Percentiles rank a stretch among this genome's conserved stretches.
Conservation (phyloP, 2,797 vertebrate genomes). For the Esox masquinongy region DNA sequence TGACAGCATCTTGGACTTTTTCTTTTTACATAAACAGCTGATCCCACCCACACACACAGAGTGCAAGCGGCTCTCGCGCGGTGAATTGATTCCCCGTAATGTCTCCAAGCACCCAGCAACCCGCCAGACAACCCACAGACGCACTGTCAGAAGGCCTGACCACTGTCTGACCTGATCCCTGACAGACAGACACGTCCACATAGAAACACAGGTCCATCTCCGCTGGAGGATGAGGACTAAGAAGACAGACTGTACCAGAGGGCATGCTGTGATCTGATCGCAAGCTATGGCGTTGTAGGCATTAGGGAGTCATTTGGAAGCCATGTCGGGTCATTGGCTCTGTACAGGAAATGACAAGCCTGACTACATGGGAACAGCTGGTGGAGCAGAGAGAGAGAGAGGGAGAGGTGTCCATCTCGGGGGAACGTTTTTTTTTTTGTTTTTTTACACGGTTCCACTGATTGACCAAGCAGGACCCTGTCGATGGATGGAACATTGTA, state of each 20-base stretch:
- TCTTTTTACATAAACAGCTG: slow-evolving; percentile 24
- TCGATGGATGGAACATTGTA: too few relatives aligned
- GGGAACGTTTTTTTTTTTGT: too few relatives aligned
- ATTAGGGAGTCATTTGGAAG: not conserved
- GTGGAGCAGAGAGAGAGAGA: not conserved
- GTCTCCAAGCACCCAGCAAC: slow-evolving; percentile 24
- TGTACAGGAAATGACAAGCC: not conserved
- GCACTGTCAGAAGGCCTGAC: slow-evolving; percentile 34
- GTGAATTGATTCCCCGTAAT: slow-evolving; percentile 48
- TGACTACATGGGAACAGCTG: not conserved
- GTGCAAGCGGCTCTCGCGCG: not conserved
- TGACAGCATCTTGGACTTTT: slow-evolving; percentile 49
- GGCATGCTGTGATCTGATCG: not conserved
- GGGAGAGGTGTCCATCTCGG: not conserved
- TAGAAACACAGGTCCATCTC: not conserved
- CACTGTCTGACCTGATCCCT: slow-evolving; percentile 26
- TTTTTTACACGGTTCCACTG: too few relatives aligned
- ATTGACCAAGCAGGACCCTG: too few relatives aligned
- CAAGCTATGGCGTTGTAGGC: not conserved
- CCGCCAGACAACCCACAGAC: not conserved
- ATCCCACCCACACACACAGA: slow-evolving; percentile 27
- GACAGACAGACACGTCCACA: not conserved
- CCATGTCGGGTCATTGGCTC: not conserved
- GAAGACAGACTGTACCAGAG: not conserved
- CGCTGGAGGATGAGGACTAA: slow-evolving; percentile 12